Conservation (phyloP, 2,113 vertebrate species). For the Amblyornis subalaris region DNA sequence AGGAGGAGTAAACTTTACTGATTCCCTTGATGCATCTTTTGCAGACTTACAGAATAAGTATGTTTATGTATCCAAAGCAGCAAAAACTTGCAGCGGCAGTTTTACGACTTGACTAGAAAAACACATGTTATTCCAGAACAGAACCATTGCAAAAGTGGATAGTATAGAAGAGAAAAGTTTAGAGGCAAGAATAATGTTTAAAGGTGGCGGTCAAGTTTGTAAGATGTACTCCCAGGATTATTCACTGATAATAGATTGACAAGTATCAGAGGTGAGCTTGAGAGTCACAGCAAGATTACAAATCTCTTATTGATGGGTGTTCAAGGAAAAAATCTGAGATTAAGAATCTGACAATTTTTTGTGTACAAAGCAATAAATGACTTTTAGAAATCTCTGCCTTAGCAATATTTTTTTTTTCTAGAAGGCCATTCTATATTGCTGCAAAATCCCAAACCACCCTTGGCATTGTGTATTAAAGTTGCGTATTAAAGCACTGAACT, state of each 20-base stretch:
- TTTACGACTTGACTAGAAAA: not conserved
- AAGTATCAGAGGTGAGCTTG: not conserved
- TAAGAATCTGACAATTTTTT: not conserved
- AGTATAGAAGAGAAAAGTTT: not conserved
- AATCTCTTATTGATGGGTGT: not conserved
- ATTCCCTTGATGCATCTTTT: not conserved
- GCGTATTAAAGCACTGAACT: slow-evolving; percentile 53
- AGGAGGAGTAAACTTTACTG: slow-evolving; percentile 1
- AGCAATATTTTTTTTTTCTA: not conserved
- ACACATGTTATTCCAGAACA: not conserved
- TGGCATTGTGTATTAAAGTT: not conserved
- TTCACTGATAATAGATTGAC: not conserved
- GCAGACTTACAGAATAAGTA: not conserved
- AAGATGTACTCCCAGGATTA: not conserved
- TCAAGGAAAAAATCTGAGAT: not conserved
- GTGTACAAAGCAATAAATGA: not conserved
- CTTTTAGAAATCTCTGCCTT: not conserved
- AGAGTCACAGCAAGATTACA: not conserved
- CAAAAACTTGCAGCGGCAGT: not conserved
- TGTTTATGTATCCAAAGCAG: not conserved
- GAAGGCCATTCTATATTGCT: not conserved
- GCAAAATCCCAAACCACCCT: not conserved
- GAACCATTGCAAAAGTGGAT: not conserved
- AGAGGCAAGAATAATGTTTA: not conserved
- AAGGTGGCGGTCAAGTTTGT: not conserved